A percentile compares a stretch with the other conserved stretches of the same genome.
Evolutionary conservation across 2,113 vertebrate genomes (phyloP).

Genomic region (Vidua chalybeata): DNA sequence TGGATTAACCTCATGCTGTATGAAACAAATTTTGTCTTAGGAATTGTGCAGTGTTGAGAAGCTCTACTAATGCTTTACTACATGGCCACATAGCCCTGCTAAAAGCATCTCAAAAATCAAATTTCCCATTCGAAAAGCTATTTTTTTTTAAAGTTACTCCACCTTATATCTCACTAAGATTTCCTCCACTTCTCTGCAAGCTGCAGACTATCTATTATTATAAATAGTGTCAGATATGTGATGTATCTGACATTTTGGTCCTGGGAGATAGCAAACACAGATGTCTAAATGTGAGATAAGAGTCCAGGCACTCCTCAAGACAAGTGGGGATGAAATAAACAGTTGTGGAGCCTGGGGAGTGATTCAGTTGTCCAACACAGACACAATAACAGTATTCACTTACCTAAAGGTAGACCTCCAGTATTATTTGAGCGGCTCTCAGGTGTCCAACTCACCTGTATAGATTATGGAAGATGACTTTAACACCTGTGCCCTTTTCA

Average conservation of each 20-base stretch:
- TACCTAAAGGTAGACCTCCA: background rate
- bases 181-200: background rate
- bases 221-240: background rate
- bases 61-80: background rate
- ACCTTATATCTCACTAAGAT: background rate
- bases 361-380: background rate
- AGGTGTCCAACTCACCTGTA: background rate
- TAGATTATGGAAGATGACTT: background rate
- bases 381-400: background rate
- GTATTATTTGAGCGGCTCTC: background rate
- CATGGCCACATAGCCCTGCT: background rate
- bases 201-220: background rate
- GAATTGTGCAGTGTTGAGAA: background rate
- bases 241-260: background rate
- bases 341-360: background rate
- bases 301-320: background rate
- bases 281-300: background rate
- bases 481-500: background rate
- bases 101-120: background rate
- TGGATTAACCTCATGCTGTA: background rate
- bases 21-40: background rate
- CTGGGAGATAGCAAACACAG: background rate
- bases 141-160: background rate
- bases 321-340: background rate
- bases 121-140: background rate